Evolutionary conservation across 1,140 invertebrate genomes (phyloP), one percentile per base, ranked within the genome.

Genomic region (Hylaeus anthracinus): DNA sequence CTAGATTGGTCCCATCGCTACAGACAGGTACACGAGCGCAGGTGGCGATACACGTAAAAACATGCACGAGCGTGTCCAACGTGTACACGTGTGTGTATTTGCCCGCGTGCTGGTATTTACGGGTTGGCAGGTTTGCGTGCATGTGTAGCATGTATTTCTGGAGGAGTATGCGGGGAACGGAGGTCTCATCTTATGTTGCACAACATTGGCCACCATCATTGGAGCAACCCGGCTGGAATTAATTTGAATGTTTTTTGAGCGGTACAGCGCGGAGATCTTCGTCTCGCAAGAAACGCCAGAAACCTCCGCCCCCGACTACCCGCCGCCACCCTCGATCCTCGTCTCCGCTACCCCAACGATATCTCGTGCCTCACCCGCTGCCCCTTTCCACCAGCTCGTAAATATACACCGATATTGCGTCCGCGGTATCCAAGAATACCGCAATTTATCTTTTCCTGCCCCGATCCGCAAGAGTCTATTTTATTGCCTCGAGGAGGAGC

Each of bases 231-330:
- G 84, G 84, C 87, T 82, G 91, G 90, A 92, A 92, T 92, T 91
- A 83, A 93, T 91, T 92, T 90, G 90, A 92, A 93, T 93, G 92
- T 93, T 93, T 92, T 93, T 92, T 90, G 90, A 91, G 87, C 89
- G 87, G 81, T 72, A 83, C 86, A 84, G 83, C 88, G 85, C 86
- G 81, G 85, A 86, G 90, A 87, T 85, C 86, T 88, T 80, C 88
- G 86, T 90, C 88, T 89, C 86, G 88, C 85, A 87, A 90, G 86
- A 84, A 89, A 79, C 83, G 85, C 88, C 75, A 72, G 77, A 72
- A 79, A 78, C 81, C 80, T 72, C 73, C 79, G 43, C 63, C 69
- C 43, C 66, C 71, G 58, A 55, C 72, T 64, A 69, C 64, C 56
- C 75, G 65, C 79, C 63, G 12, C 72, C 69, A 77, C 86, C 60